phyloP scores from a whole-genome alignment of 1,140 invertebrate genomes.

The Melitaea cinxia region DNA sequence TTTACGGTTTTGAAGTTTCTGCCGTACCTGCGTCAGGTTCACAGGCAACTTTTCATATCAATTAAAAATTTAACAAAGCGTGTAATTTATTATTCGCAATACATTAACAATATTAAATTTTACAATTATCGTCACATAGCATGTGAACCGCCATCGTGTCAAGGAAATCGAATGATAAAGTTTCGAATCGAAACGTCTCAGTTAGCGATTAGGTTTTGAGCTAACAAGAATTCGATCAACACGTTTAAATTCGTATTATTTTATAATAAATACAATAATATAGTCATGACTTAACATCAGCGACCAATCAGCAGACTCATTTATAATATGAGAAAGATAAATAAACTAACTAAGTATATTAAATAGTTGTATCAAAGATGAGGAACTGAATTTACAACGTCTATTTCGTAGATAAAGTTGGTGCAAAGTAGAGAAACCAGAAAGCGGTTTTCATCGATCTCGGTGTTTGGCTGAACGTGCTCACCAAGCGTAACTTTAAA shows the following conservation, averaged over 20 bases:
- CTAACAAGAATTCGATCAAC: no score
- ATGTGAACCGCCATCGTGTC: not conserved
- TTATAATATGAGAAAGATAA: no score
- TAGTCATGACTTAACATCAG: no score
- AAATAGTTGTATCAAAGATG: conserved; percentile 1
- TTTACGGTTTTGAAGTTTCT: conserved; percentile 68
- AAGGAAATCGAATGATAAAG: not conserved
- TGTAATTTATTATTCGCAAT: conserved; percentile 23
- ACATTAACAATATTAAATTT: conserved; percentile 1
- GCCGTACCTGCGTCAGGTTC: conserved; percentile 69
- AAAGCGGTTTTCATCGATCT: conserved; percentile 20
- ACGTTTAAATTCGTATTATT: no score
- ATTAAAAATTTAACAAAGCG: conserved; percentile 70
- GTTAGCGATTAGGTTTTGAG: no score
- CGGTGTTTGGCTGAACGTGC: conserved; percentile 22
- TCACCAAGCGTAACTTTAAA: conserved; percentile 24
- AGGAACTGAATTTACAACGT: not conserved
- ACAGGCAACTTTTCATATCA: conserved; percentile 67
- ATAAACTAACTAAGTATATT: not conserved
- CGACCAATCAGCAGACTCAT: no score
- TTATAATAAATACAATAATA: no score
- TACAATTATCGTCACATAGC: not conserved
- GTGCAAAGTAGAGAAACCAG: conserved; percentile 10
- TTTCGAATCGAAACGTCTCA: not conserved
- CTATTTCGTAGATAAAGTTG: conserved; percentile 10